These are phyloP conservation scores for Squalus acanthias DNA, from an alignment of 2,797 vertebrate genomes.

Conservation along the genomic window DNA sequence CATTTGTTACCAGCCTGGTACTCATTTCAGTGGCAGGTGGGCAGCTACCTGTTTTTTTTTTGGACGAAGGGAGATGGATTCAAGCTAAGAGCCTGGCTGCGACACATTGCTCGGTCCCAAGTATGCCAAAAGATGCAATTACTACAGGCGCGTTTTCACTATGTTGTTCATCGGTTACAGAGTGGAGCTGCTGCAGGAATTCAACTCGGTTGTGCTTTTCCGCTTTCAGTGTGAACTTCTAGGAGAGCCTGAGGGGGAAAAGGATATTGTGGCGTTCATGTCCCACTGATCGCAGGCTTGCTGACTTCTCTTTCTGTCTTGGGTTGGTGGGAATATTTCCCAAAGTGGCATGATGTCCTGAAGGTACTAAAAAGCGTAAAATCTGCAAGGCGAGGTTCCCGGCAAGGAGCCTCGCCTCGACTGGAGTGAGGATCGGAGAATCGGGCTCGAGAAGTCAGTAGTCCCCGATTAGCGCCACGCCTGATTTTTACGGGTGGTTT, in stretches of 20 bases:
- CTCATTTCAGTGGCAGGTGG: neutral
- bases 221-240: neutral
- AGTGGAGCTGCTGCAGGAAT: neutral
- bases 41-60: neutral
- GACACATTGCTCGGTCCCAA: neutral
- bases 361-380: neutral
- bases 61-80: neutral
- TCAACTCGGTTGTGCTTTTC: neutral
- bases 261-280: neutral
- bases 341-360: neutral
- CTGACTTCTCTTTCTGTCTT: neutral
- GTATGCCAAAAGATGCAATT: neutral
- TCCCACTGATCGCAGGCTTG: no score
- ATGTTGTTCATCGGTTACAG: neutral
- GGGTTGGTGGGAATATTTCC: neutral
- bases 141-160: neutral
- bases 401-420: neutral
- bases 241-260: neutral
- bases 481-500: no score
- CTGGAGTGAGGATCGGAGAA: neutral
- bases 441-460: no score
- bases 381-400: neutral
- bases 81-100: neutral
- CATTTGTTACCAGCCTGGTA: neutral
- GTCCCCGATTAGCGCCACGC: no score